These are phyloP conservation scores for Laupala kohalensis DNA, from an alignment of 1,140 invertebrate genomes.

Conservation along the genomic window DNA sequence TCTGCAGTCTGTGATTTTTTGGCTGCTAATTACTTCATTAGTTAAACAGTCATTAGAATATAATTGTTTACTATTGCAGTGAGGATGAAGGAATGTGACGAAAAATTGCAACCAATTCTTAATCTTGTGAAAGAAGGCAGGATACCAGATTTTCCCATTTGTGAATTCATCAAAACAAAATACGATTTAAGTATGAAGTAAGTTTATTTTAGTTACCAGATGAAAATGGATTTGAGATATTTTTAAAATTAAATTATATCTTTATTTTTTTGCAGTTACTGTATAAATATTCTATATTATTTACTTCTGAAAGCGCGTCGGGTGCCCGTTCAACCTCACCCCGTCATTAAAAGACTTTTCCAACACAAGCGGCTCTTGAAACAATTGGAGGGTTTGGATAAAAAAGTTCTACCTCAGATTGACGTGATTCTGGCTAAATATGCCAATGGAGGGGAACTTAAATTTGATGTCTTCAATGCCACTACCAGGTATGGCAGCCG, in stretches of 20 bases:
- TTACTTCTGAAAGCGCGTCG: constrained; percentile 65
- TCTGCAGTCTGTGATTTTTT: no score
- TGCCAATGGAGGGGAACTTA: constrained; percentile 20
- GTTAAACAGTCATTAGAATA: no score
- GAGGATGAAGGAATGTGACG: constrained; percentile 43
- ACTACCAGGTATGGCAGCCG: no score
- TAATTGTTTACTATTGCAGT: constrained; percentile 28
- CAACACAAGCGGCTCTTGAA: constrained; percentile 64
- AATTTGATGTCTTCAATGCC: no score
- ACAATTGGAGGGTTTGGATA: constrained; percentile 52
- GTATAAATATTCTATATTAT: constrained; percentile 75
- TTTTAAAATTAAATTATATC: neutral
- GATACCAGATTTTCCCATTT: constrained; percentile 37
- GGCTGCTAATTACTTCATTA: no score
- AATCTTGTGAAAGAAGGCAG: constrained; percentile 42
- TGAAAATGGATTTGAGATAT: no score
- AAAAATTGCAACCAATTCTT: constrained; percentile 49
- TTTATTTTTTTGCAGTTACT: constrained; percentile 45
- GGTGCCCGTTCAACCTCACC: constrained; percentile 59
- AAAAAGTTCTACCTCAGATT: constrained; percentile 45
- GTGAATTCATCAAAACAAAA: constrained; percentile 54
- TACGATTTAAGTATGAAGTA: constrained; percentile 57
- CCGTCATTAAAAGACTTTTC: constrained; percentile 67
- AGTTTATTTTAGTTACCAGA: constrained; percentile 15
- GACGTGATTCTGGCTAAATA: constrained; percentile 34